phyloP scores from a whole-genome alignment of 2,797 vertebrate species.

The Characodon lateralis region DNA sequence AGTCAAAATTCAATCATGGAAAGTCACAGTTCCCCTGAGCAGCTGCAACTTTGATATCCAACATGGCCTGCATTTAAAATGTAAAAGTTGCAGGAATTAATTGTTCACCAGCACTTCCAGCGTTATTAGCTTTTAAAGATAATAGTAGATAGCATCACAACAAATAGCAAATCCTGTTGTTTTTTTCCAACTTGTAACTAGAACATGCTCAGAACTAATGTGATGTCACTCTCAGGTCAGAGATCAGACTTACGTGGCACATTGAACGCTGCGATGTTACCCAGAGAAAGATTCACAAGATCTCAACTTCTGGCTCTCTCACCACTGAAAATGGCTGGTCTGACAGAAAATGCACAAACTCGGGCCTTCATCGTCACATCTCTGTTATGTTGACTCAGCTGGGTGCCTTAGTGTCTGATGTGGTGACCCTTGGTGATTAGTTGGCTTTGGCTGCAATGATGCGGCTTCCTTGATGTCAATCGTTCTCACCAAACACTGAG shows the following conservation, averaged over 20 bases:
- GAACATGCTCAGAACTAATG: not conserved
- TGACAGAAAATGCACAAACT: slow-evolving; percentile 21
- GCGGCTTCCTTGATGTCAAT: slow-evolving; percentile 75
- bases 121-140: not conserved
- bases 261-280: slow-evolving; percentile 6
- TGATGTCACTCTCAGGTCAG: not conserved
- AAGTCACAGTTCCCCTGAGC: not conserved
- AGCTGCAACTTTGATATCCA: not conserved
- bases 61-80: not conserved
- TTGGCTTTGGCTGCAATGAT: slow-evolving; percentile 64
- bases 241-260: not conserved
- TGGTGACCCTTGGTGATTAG: slow-evolving; percentile 66
- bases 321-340: slow-evolving; percentile 44
- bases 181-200: not conserved
- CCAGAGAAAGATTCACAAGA: slow-evolving; percentile 33
- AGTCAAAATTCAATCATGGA: not conserved
- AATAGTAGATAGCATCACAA: not conserved
- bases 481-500: slow-evolving; percentile 61
- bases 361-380: slow-evolving; percentile 42
- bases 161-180: not conserved
- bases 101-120: not conserved
- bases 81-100: not conserved
- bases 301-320: slow-evolving; percentile 29
- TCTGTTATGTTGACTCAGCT: slow-evolving; percentile 80
- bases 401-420: slow-evolving; percentile 63